Evolutionary conservation across 2,888 invertebrate genomes (phyloP), one percentile per base, ranked within the genome.

Genomic region (Octodonta nipae): DNA sequence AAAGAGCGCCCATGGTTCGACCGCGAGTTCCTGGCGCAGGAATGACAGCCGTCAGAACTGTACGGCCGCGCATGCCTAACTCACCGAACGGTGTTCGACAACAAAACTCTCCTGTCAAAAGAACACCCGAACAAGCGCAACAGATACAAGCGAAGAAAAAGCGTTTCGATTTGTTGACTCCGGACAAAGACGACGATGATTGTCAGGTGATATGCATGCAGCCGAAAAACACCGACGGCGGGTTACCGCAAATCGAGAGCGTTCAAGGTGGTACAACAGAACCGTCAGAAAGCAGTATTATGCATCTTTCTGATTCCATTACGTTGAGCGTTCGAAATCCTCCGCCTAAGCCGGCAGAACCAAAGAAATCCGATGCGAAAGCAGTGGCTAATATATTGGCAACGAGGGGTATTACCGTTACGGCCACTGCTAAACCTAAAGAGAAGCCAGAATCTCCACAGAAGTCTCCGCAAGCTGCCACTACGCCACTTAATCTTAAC

Each of bases 311-410:
- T n/a, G 78, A 78, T 49, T 77, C 78, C 36, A 76, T 79, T 38
- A 80, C 79, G 2, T 64, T 81, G 42, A 78, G 78, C 17, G 65
- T 68, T 8, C 60, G 70, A 26, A 72, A 71, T 44, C 59, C 60
- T n/a, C 53, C 52, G 11, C 55, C 54, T 2, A 41, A 47, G 33
- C 61, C 65, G 30, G 50, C 45, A 10, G 51, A 50, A 32, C 52
- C 63, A 2, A 73, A 74, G 29, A 75, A 75, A 47, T 73, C 73
- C 22, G 78, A 81, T 53, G 78, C 80, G 1, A 78, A 73, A 49
- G 77, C 78, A 1, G 81, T 84, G 49, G 82, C 83, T 1, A 78
- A 76, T 52, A 77, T 83, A 35, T 58, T 84, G 36, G 82, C 81
- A 3, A 77, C 78, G 4, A 65, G 83, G 38, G 83, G 83, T 2